Base-by-base conservation (phyloP, 2,113 vertebrate species). In the Melanocharis versteri region DNA sequence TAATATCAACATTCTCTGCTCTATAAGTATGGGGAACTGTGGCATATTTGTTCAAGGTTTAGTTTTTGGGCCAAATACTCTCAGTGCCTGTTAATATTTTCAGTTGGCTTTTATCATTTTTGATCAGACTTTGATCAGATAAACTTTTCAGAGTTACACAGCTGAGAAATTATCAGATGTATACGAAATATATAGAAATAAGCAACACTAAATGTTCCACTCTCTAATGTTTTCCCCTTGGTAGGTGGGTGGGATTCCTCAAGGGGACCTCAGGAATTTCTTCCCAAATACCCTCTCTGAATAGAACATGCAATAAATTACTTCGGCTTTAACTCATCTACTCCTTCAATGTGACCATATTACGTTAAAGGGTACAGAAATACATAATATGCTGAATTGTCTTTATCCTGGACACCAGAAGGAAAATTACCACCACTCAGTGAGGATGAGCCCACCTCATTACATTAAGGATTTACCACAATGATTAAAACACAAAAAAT, bases 351-450 rank as follows among this genome's bases (percentile, higher is more conserved):
- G 73, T 15, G 72, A 93, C 87, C 92, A 92, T 90, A 93, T 92
- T 94, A 93, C 53, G 61, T 92, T 97, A 97, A 97, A 97, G 94
- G 84, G 75, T 96, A 97, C 44, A 90, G 95, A 98, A 97, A 97
- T 82, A 94, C 64, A 85, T 92, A 97, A 94, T 70, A 62, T 51
- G 60, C 80, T 96, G 83, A 92, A 89, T 71, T 96, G 70, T 77
- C 92, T 97, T 94, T 82, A 50, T 60, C 56, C 77, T 95, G 73
- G 78, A 95, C 83, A 96, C 80, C 80, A 95, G 92, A 96, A 96
- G 53, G 95, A 95, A 97, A 97, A 97, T 96, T 91, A 93, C 83
- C 94, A 95, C 73, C 48, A 77, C 84, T 93, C 89, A 75, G 58
- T 42, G 68, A 95, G 72, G 60, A 87, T 44, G 47, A 94, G 91